A percentile compares a stretch with the other conserved stretches of the same genome.
phyloP scores from a whole-genome alignment of 2,797 vertebrate genomes.

The Rhynchotus rufescens region DNA sequence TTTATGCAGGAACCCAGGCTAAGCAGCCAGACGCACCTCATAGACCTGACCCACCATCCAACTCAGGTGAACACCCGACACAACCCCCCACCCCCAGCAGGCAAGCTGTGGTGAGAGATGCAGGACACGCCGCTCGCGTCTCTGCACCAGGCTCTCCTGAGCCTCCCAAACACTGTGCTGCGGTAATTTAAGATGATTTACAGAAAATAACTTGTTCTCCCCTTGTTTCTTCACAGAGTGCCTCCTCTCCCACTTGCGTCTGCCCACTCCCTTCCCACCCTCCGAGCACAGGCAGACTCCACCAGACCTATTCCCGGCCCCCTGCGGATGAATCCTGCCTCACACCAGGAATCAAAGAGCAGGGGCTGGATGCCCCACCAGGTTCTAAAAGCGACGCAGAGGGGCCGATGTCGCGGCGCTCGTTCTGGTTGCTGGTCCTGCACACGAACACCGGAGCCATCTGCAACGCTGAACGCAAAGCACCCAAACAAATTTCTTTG shows the following conservation, averaged over 20 bases:
- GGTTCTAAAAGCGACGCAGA: neutral
- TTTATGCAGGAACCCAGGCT: neutral
- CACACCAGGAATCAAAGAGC: neutral
- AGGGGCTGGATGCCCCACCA: neutral
- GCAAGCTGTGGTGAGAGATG: neutral
- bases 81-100: neutral
- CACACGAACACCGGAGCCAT: neutral
- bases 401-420: neutral
- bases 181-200: constrained; percentile 7
- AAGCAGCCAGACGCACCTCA: neutral
- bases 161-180: neutral
- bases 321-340: neutral
- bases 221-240: constrained; percentile 10
- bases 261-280: constrained; percentile 56
- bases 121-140: neutral
- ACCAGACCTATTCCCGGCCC: neutral
- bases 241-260: constrained; percentile 42
- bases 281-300: neutral
- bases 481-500: constrained; percentile 22
- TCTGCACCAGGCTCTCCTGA: neutral
- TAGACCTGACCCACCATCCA: neutral
- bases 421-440: neutral
- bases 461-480: constrained; percentile 11
- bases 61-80: neutral
- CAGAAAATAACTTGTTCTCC: constrained; percentile 48